Evolutionary conservation across 2,888 invertebrate species (phyloP).

Genomic region (Hipparchia semele): DNA sequence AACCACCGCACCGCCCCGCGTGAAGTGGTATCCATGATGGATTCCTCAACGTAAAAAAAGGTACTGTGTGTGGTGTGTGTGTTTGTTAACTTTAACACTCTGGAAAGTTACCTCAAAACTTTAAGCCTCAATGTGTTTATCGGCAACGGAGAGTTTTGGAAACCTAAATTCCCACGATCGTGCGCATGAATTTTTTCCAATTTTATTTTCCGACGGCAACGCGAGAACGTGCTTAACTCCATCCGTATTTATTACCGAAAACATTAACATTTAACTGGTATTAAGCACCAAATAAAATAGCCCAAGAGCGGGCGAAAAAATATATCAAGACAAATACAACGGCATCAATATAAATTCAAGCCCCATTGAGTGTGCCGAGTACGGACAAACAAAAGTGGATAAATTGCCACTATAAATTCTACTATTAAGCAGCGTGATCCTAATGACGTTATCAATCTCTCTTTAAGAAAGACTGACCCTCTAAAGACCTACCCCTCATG

Average conservation of each 20-base stretch:
- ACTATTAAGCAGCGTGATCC: conserved; percentile 23
- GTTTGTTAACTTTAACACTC: too few species aligned
- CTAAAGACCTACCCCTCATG: conserved; percentile 7
- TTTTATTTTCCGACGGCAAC: too few species aligned
- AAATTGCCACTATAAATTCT: conserved; percentile 27
- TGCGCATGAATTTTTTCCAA: too few species aligned
- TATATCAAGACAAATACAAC: conserved; percentile 19
- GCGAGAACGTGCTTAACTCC: too few species aligned
- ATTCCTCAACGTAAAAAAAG: too few species aligned
- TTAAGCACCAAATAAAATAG: neutral
- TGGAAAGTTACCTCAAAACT: too few species aligned
- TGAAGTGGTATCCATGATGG: too few species aligned
- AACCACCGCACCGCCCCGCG: too few species aligned
- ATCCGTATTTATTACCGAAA: neutral
- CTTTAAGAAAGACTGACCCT: conserved; percentile 20
- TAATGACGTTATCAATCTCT: conserved; percentile 33
- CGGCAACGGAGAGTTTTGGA: too few species aligned
- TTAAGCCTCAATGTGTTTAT: too few species aligned
- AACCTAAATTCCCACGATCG: too few species aligned
- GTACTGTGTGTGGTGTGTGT: too few species aligned
- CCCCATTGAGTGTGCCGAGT: conserved; percentile 15
- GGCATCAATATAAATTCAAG: conserved; percentile 31
- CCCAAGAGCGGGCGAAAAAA: conserved; percentile 6
- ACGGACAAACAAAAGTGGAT: conserved; percentile 29
- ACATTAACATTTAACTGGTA: neutral